Base-by-base conservation (phyloP, 2,888 invertebrate species). In the Ephialtes manifestator region DNA sequence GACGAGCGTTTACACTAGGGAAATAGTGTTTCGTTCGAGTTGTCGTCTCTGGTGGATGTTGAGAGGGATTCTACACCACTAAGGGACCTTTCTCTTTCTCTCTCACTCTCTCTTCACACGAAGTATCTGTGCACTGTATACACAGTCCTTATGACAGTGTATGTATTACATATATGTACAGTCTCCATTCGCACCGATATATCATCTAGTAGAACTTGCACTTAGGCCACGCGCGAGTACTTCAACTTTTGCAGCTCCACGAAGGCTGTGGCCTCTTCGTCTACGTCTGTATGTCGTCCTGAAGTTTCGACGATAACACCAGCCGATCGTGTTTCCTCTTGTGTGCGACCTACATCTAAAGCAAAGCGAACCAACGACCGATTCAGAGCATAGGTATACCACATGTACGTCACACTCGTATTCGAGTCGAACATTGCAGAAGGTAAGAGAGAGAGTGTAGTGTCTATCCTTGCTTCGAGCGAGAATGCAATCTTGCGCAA, bases 11-110 rank as follows among this genome's bases (percentile, higher is more conserved):
- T 65, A 63, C 71, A 15, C 67, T 31, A 18, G 43, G 58, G 67
- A 71, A 81, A 81, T 75, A 79, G 63, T 71, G 72, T 72, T 86
- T 67, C 65, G 71, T 75, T 81, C 51, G 84, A 67, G 53, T 82
- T 82, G 79, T 84, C 71, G 79, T 75, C 65, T 48, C 68, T 51
- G 55, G 75, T 2, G 53, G 72, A 67, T 48, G 53, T 70, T 71
- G 15, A 13, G 20, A 65, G 81, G 46, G 53, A 28, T 75, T 18
- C 46, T 24, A 1, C 58, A 63, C 63, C 48, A 63, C 13, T 20
- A 46, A 39, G 48, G 60, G 53, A 75, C 55, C 43, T 60, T 43
- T 79, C 51, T 53, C 39, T 43, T 35, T 24, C 24, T 24, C 24
- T 24, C 24, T 24, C 39, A 10, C 39, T 60, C 51, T 75, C 39